Conservation (phyloP, 2,888 invertebrate genomes). For the Callinectes sapidus region DNA sequence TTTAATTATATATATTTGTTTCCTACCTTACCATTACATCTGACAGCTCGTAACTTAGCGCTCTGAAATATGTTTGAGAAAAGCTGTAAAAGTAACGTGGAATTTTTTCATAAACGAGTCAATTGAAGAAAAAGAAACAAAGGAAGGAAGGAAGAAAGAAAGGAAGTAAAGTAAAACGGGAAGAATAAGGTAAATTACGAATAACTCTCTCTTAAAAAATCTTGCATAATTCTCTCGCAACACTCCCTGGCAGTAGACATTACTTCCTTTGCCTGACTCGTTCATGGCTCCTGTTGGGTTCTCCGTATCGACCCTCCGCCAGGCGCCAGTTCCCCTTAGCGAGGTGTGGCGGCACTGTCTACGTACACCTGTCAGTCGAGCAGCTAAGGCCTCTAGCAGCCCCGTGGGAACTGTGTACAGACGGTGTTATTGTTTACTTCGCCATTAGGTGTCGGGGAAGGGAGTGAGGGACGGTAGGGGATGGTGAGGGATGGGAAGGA, state of each 20-base stretch:
- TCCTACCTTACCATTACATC: too few species aligned
- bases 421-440: background rate
- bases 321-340: background rate
- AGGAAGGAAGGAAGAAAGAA: too few species aligned
- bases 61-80: too few species aligned
- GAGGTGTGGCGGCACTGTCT: background rate
- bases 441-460: background rate
- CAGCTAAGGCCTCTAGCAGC: background rate
- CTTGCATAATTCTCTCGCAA: background rate
- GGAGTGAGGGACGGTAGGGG: background rate
- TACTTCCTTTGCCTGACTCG: background rate
- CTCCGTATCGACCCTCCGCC: background rate
- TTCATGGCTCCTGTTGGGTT: background rate
- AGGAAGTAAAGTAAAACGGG: too few species aligned
- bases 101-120: too few species aligned
- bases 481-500: background rate
- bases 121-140: background rate
- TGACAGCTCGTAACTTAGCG: too few species aligned
- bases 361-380: background rate
- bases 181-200: too few species aligned
- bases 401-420: background rate
- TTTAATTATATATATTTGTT: too few species aligned
- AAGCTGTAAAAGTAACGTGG: too few species aligned
- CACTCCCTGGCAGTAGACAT: background rate
- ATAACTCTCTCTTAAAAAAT: background rate